Base-by-base conservation (phyloP, 2,797 vertebrate species). In the Myripristis jacobus region DNA sequence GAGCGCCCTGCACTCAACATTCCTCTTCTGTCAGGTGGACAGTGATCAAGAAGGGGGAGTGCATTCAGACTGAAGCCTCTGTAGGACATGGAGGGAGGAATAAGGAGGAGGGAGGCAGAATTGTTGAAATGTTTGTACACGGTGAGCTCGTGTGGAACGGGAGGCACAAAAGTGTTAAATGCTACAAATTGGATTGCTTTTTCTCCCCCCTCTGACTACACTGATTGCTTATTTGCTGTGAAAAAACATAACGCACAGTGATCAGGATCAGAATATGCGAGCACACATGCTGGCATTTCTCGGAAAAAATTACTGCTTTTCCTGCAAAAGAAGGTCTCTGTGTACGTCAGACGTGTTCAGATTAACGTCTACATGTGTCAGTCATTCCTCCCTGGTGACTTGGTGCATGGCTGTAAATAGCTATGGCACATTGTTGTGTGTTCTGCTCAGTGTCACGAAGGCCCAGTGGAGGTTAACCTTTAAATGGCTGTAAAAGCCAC, bases 401-500 rank as follows among this genome's bases (percentile, higher is more conserved):
- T 66, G 65, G 5, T 8, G 66, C 22, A 43, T 21, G 31, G 43
- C 71, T 79, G 81, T 54, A 81, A 80, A 85, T 80, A 84, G 72
- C 50, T 52, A 1, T 25, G 1, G 59, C 50, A 24, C 54, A 62
- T 52, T 77, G 69, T 78, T 77, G 56, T 77, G 53, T 66, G 29
- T 83, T 82, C 69, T 75, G 68, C 66, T 87, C 68, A 19, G 57
- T 77, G 81, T 74, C 69, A 80, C 78, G 48, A 64, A 70, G 34
- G 29, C 75, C 72, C 63, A 27, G 68, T 77, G 57, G 71, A 88
- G 60, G 63, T 81, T 82, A 79, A 77, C 86, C 83, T 88, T 87
- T 84, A 76, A 89, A 82, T 78, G 72, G 70, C 76, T 73, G 59
- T 83, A 70, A 87, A 79, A 80, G 74, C 75, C 53, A n/a, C 72